Evolutionary conservation across 2,797 vertebrate species (phyloP), one percentile per base, ranked within the genome.

Genomic region (Pantherophis vulpinus): DNA sequence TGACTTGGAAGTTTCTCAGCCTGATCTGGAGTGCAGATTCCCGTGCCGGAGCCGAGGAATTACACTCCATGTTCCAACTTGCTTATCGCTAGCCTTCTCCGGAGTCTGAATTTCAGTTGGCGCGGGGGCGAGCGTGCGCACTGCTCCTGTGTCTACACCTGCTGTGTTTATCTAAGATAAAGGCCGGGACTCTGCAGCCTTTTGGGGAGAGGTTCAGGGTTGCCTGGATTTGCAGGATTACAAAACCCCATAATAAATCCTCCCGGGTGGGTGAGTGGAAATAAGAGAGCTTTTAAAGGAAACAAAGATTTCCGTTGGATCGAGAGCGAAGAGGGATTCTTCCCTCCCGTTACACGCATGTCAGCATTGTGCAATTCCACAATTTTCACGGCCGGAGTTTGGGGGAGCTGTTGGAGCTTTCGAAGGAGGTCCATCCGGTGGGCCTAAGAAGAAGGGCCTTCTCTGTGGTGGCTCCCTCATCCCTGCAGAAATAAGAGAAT

Each of bases 111-210:
- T 54, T 74, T 60, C 14, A 59, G 13, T 58, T 60, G 86, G 55
- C 59, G 27, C 2, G 3, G 8, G 25, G n/a, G 2, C 2, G 9
- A 9, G 51, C 1, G 23, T 27, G 13, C 61, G 1, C 18, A 14
- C 42, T n/a, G 51, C 88, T n/a, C 47, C 37, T 9, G 74, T 5
- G 79, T 87, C n/a, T 29, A 51, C 90, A 83, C 56, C 90, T 93
- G 61, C 92, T 87, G n/a, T 89, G 92, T 93, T 91, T 91, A 86
- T 60, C 87, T 60, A 89, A 91, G 92, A 91, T 93, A 93, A 89
- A 55, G 12, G 12, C n/a, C 20, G 27, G 87, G 60, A n/a, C 55
- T 37, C 59, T n/a, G n/a, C n/a, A 51, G 42, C n/a, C 0, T 54
- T 54, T 18, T 32, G 14, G 60, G 47, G 10, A 58, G 20, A 88